Evolutionary conservation across 2,888 invertebrate species (phyloP), one percentile per base, ranked within the genome.

Genomic region (Scaptomyza parva): DNA sequence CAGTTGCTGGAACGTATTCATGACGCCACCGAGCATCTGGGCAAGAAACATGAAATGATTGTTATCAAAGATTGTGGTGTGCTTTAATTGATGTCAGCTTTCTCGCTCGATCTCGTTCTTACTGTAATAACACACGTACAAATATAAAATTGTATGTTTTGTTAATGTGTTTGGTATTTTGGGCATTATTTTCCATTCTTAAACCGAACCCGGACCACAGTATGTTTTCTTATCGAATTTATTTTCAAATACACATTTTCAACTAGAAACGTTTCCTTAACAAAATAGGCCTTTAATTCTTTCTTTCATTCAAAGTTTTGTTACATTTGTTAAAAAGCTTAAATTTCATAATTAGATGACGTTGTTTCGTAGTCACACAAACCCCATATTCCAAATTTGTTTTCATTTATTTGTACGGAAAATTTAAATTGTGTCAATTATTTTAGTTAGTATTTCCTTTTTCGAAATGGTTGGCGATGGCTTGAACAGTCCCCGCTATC

Each of bases 61-160:
- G n/a, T 65, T 14, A 67, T 91, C 6, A 83, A 72, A 20, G 70
- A 75, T 43, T 89, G 89, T 62, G 91, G 91, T 5, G 58, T 91
- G 18, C 70, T 85, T 85, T 1, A 69, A n/a, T 54, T 2, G 18
- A 28, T 17, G 17, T 18, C 7, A 7, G 7, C 6, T 4, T 6
- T 3, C 35, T 11, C 20, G 5, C 8, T 17, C 12, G 4, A 3
- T 7, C 8, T 17, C 12, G 4, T 6, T 51, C 40, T 48, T 48
- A 52, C 18, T 40, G 1, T 14, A 35, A 41, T 43, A 47, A 64
- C 9, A 22, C 45, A 28, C n/a, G n/a, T 24, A 35, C 3, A 33
- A 24, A 47, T 39, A 66, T 59, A 43, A 70, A 70, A 65, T 70
- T 70, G 41, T 39, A 26, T 53, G 72, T 28, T n/a, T n/a, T n/a